phyloP scores from a whole-genome alignment of 2,797 vertebrate genomes.

The Cichlasoma orientale region DNA sequence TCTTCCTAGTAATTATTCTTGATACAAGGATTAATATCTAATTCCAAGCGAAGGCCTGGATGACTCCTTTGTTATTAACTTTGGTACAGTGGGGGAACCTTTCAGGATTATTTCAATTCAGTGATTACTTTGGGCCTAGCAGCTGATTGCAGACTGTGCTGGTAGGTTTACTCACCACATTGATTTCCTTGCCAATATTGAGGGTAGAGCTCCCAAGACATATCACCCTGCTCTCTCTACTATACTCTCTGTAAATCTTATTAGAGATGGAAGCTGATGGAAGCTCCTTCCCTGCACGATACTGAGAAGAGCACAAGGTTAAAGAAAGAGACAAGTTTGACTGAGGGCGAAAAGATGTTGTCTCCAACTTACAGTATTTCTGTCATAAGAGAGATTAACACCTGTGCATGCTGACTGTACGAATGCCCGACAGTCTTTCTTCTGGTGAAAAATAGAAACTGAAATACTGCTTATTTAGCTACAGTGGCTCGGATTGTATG shows the following conservation, averaged over 20 bases:
- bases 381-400: not conserved
- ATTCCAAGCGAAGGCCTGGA: conserved; percentile 76
- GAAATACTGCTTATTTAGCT: not conserved
- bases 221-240: conserved; percentile 69
- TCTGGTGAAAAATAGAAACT: not conserved
- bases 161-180: conserved; percentile 88
- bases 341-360: conserved; percentile 37
- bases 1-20: conserved; percentile 85
- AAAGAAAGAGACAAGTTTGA: conserved; percentile 55
- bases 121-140: conserved; percentile 82
- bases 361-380: conserved; percentile 17
- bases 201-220: conserved; percentile 84
- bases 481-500: not conserved
- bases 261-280: conserved; percentile 62
- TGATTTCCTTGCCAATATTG: conserved; percentile 90
- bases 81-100: conserved; percentile 77
- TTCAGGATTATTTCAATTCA: conserved; percentile 88
- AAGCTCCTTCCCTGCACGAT: conserved; percentile 33
- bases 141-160: conserved; percentile 83
- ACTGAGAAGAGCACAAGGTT: conserved; percentile 56
- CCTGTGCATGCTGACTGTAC: not conserved
- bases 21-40: conserved; percentile 88
- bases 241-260: conserved; percentile 69
- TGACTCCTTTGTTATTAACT: conserved; percentile 85
- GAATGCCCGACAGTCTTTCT: not conserved